Evolutionary conservation across 2,113 vertebrate species (phyloP).

Genomic region (Todiramphus saurophagus): DNA sequence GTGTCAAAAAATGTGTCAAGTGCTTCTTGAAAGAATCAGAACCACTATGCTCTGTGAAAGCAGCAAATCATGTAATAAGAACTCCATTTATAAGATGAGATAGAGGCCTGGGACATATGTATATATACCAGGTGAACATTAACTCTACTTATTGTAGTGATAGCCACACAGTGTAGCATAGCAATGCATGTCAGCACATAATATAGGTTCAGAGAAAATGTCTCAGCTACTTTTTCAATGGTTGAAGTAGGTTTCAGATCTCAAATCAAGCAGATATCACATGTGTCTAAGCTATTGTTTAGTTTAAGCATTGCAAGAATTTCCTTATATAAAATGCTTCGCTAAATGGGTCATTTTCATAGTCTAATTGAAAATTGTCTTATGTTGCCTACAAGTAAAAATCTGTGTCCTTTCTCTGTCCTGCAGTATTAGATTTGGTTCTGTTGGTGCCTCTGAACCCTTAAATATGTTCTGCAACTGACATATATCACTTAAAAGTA

Average conservation of each 20-base stretch:
- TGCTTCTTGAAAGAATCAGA: background rate
- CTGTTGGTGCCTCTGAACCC: slow-evolving; percentile 5
- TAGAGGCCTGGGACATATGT: background rate
- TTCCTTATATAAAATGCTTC: background rate
- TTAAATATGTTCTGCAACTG: slow-evolving; percentile 40
- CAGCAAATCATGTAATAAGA: background rate
- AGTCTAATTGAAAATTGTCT: background rate
- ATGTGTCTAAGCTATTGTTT: background rate
- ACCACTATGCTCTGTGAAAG: background rate
- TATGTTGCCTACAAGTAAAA: slow-evolving; percentile 28
- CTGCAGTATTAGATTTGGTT: slow-evolving; percentile 18
- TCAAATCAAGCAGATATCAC: background rate
- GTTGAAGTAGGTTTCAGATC: background rate
- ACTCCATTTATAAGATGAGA: background rate
- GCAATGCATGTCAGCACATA: background rate
- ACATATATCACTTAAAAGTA: slow-evolving; percentile 35
- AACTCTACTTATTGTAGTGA: background rate
- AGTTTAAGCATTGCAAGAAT: background rate
- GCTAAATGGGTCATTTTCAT: background rate
- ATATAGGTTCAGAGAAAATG: background rate
- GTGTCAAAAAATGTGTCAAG: background rate
- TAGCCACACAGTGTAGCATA: background rate
- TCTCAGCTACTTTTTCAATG: background rate
- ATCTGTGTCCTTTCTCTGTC: slow-evolving; percentile 14
- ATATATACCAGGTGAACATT: background rate